Conservation (phyloP, 2,797 vertebrate species). For the Amblyraja radiata region DNA sequence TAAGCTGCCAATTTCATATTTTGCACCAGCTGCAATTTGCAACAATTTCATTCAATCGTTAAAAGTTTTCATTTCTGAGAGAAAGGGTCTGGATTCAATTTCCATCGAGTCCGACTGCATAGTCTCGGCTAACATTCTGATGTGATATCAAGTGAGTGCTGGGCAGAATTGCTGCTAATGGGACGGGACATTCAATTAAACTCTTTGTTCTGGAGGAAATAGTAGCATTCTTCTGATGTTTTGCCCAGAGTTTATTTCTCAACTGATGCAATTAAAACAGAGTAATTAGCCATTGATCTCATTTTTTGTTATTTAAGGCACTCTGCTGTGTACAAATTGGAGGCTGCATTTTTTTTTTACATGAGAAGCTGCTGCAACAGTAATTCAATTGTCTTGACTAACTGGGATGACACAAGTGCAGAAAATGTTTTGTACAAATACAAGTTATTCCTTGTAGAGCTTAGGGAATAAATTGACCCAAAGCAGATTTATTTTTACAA, state of each 20-base stretch:
- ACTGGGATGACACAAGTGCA: not conserved
- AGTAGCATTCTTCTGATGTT: not conserved
- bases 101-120: not conserved
- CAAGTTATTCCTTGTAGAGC: not conserved
- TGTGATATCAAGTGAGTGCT: not conserved
- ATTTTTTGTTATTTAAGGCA: not conserved
- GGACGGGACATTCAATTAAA: not conserved
- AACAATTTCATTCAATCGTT: not conserved
- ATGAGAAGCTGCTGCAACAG: not conserved
- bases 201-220: not conserved
- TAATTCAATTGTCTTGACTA: not conserved
- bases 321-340: not conserved
- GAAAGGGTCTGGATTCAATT: not conserved
- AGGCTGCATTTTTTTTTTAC: not conserved
- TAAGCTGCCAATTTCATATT: not conserved
- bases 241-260: not conserved
- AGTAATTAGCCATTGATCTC: not conserved
- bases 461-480: not conserved
- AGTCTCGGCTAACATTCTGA: not conserved
- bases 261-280: not conserved
- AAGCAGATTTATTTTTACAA: not conserved
- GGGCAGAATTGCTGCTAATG: not conserved
- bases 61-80: not conserved
- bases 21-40: not conserved
- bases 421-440: not conserved